These are phyloP conservation scores for Piprites chloris DNA, from an alignment of 2,113 vertebrate genomes.

Conservation along the genomic window DNA sequence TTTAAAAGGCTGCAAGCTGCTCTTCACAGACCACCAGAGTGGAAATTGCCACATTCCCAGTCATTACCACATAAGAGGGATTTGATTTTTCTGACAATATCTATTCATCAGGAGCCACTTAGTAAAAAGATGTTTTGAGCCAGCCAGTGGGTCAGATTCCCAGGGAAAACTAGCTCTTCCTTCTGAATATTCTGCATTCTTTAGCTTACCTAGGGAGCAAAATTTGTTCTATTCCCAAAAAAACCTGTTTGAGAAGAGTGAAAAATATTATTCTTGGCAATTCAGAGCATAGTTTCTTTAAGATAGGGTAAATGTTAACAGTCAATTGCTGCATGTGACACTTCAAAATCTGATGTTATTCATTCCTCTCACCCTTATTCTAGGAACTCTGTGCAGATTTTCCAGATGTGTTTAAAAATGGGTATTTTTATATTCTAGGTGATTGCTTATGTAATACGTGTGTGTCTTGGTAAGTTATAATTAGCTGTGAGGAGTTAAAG, in stretches of 20 bases:
- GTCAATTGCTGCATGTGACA: neutral
- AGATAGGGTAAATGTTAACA: neutral
- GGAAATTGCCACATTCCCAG: neutral
- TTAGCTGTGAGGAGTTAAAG: neutral
- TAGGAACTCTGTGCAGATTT: neutral
- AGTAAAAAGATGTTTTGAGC: neutral
- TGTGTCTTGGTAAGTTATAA: neutral
- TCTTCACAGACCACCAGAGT: neutral
- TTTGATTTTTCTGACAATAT: constrained; percentile 40
- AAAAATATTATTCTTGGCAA: neutral
- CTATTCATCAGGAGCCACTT: neutral
- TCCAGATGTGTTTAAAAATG: neutral
- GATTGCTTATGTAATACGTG: neutral
- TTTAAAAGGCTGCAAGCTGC: constrained; percentile 26
- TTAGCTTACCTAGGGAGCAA: neutral
- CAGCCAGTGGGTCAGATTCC: neutral
- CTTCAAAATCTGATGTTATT: neutral
- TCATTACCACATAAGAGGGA: neutral
- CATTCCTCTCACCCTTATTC: neutral
- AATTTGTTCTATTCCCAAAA: neutral
- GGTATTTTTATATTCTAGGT: neutral
- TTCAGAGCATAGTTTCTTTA: neutral
- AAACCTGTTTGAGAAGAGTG: neutral
- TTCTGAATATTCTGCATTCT: neutral
- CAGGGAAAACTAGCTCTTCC: neutral